Evolutionary conservation across 2,797 vertebrate genomes (phyloP).

Genomic region (Podargus strigoides): DNA sequence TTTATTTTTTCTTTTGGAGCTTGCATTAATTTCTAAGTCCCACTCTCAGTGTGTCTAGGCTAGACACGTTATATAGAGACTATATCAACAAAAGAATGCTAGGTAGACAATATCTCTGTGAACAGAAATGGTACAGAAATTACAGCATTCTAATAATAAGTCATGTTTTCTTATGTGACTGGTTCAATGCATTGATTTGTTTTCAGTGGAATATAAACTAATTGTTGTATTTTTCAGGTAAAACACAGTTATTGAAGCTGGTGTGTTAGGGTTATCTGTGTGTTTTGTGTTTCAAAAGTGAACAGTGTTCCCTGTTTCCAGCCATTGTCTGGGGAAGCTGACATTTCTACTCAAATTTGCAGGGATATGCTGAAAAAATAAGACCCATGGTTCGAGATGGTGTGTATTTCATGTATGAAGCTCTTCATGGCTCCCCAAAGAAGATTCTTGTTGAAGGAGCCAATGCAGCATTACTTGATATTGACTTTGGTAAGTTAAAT

Average conservation of each 20-base stretch:
- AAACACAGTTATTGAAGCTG: neutral
- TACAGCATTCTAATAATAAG: neutral
- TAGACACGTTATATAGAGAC: neutral
- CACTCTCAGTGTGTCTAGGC: neutral
- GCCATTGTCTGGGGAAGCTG: neutral
- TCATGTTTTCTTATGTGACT: neutral
- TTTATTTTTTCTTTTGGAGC: neutral
- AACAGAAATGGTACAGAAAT: neutral
- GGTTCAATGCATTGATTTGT: neutral
- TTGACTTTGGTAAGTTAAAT: constrained; percentile 88
- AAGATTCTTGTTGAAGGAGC: constrained; percentile 97
- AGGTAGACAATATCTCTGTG: neutral
- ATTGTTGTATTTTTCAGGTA: neutral
- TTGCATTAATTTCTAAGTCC: neutral
- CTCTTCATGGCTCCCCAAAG: constrained; percentile 90
- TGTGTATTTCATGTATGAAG: constrained; percentile 96
- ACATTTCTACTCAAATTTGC: neutral
- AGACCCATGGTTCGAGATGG: constrained; percentile 96
- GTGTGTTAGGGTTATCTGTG: neutral
- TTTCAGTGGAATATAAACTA: neutral
- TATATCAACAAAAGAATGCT: neutral
- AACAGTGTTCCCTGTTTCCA: neutral
- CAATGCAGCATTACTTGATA: constrained; percentile 96
- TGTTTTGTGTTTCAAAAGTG: neutral
- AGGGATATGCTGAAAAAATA: constrained; percentile 93